These are phyloP conservation scores for Acanthococcus lagerstroemiae DNA, from an alignment of 2,888 invertebrate genomes.

Conservation along the genomic window DNA sequence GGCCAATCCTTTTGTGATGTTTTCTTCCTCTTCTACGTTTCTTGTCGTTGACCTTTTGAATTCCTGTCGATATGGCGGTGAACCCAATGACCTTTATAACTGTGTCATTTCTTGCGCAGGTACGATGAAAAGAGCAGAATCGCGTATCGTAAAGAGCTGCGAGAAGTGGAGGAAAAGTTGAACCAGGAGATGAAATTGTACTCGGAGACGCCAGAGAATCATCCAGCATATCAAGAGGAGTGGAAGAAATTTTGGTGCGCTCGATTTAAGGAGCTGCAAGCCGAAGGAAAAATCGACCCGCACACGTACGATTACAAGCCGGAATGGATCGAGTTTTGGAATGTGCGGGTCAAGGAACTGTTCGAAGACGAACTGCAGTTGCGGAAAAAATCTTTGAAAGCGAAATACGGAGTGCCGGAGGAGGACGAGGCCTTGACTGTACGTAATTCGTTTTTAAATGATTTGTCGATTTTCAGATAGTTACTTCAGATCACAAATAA, in stretches of 20 bases:
- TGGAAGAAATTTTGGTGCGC: constrained; percentile 86
- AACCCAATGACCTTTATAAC: too few relatives aligned
- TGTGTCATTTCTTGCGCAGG: background rate
- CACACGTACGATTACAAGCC: constrained; percentile 75
- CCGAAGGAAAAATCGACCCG: constrained; percentile 54
- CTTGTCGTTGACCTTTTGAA: too few relatives aligned
- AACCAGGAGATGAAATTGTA: constrained; percentile 46
- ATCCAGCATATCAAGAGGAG: constrained; percentile 76
- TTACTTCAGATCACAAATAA: too few relatives aligned
- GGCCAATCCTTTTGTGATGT: too few relatives aligned
- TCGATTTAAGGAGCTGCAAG: constrained; percentile 66
- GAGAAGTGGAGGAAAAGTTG: constrained; percentile 46
- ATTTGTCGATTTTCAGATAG: too few relatives aligned
- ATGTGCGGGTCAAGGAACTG: constrained; percentile 66
- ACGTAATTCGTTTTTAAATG: too few relatives aligned
- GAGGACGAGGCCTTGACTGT: background rate
- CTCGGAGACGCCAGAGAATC: constrained; percentile 77
- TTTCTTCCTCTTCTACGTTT: too few relatives aligned
- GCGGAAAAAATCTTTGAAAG: constrained; percentile 1
- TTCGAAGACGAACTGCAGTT: constrained; percentile 56
- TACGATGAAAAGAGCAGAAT: background rate
- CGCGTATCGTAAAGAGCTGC: constrained; percentile 47
- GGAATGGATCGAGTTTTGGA: constrained; percentile 82
- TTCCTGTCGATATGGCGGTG: too few relatives aligned
- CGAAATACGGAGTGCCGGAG: background rate